A percentile compares a stretch with the other conserved stretches of the same genome.
Evolutionary conservation across 2,888 invertebrate genomes (phyloP).

Genomic region (Zaprionus lineosus): DNA sequence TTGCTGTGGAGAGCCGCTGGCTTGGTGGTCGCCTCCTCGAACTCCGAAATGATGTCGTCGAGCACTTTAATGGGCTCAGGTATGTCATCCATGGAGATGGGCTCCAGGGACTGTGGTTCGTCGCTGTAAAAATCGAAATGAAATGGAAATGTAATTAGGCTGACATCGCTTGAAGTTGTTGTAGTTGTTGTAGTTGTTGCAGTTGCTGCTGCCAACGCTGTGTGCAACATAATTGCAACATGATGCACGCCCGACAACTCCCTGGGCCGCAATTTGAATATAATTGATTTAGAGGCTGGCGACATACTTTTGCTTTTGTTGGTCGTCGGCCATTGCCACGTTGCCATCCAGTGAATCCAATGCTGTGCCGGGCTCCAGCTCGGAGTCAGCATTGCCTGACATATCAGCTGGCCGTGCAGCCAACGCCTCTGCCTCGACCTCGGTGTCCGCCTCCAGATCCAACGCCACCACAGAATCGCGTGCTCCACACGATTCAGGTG

Average conservation of each 20-base stretch:
- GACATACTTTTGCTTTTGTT: slow-evolving; percentile 70
- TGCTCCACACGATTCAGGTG: slow-evolving; percentile 69
- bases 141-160: slow-evolving; percentile 50
- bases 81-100: slow-evolving; percentile 88
- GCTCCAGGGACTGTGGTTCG: slow-evolving; percentile 63
- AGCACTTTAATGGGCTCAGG: slow-evolving; percentile 93
- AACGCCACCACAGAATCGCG: slow-evolving; percentile 66
- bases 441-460: slow-evolving; percentile 47
- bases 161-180: too few species aligned
- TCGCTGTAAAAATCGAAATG: slow-evolving; percentile 38
- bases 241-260: neutral
- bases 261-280: slow-evolving; percentile 44
- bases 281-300: slow-evolving; percentile 40
- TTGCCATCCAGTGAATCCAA: slow-evolving; percentile 30
- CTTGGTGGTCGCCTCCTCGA: slow-evolving; percentile 87
- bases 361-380: slow-evolving; percentile 42
- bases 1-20: slow-evolving; percentile 80
- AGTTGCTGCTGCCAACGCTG: neutral
- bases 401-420: slow-evolving; percentile 21
- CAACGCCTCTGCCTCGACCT: slow-evolving; percentile 35
- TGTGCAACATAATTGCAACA: neutral
- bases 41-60: slow-evolving; percentile 94
- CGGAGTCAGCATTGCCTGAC: slow-evolving; percentile 22
- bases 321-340: slow-evolving; percentile 35
- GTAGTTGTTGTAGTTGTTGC: too few species aligned